phyloP scores from a whole-genome alignment of 1,140 invertebrate genomes.

The Pachyrhynchus sulphureomaculatus region DNA sequence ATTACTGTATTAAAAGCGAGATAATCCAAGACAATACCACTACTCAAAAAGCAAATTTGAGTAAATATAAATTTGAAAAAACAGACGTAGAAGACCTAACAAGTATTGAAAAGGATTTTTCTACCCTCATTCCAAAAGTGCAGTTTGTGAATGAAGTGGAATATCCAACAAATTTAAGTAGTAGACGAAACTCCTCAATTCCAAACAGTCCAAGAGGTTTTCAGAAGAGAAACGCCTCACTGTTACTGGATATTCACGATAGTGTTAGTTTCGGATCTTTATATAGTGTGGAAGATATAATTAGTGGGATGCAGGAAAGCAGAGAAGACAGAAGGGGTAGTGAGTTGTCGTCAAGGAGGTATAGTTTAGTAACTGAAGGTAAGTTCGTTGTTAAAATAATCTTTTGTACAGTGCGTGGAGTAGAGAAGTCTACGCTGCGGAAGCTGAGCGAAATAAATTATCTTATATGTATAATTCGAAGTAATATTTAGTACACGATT shows the following conservation, averaged over 20 bases:
- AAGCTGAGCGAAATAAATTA: too few relatives aligned
- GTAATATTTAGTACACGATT: too few relatives aligned
- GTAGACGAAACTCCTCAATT: too few relatives aligned
- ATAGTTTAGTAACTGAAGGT: conserved; percentile 25
- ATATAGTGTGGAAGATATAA: conserved; percentile 23
- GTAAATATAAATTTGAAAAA: conserved; percentile 15
- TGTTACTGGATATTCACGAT: conserved; percentile 24
- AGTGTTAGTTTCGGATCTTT: background rate
- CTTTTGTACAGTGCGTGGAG: background rate
- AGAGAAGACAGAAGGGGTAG: background rate
- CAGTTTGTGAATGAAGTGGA: conserved; percentile 16
- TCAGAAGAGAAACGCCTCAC: conserved; percentile 4
- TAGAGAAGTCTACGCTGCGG: background rate
- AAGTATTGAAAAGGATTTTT: conserved; percentile 15
- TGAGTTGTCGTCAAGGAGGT: conserved; percentile 1
- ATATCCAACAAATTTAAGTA: background rate
- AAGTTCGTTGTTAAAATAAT: background rate
- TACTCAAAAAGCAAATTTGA: background rate
- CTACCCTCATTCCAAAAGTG: conserved; percentile 3
- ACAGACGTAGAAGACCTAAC: conserved; percentile 33
- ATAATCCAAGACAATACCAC: background rate
- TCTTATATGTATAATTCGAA: too few relatives aligned
- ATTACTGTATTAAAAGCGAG: conserved; percentile 4
- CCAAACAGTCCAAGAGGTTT: too few relatives aligned
- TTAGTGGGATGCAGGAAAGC: conserved; percentile 1